Evolutionary conservation across 1,140 invertebrate genomes (phyloP), one percentile per base, ranked within the genome.

Genomic region (Temnothorax curvispinosus): DNA sequence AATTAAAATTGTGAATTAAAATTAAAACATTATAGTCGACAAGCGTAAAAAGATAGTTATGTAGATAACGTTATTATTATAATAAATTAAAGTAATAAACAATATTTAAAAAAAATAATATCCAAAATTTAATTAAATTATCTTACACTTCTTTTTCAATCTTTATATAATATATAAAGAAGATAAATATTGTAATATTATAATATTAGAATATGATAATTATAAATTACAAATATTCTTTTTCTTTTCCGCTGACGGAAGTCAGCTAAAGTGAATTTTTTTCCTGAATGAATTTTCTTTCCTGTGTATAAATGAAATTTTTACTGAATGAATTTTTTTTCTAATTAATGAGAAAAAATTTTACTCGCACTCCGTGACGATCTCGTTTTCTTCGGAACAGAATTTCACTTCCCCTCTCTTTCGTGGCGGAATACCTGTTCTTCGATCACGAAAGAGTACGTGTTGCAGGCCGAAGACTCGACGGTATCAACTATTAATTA

Each of bases 341-440:
- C n/a, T 11, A 84, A 84, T 62, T 75, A 74, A n/a, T 18, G 18
- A 74, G 41, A 54, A 47, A 84, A 75, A 50, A 60, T 84, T 74
- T 15, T 84, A 44, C 38, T 27, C n/a, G 27, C 3, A 38, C 32
- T 50, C 27, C 41, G 21, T 47, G 38, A 60, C 41, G 80, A 84
- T 75, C 56, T 75, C 32, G n/a, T 84, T 84, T 84, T 60, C 41
- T 56, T 75, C 54, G 69, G 27, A 74, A 44, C 41, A n/a, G 69
- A 52, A 84, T 75, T 84, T 84, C 80, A 75, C 80, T 84, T 84
- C 67, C 69, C 69, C 80, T 84, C 69, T 84, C 72, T 72, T 50
- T 58, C 18, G 27, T 38, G 3, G 41, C 6, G 13, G 18, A 21
- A 75, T 84, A 60, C 27, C 27, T 80, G 76, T 38, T 82, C 41